Evolutionary conservation across 2,113 vertebrate species (phyloP).

Genomic region (Brachirus orientalis): DNA sequence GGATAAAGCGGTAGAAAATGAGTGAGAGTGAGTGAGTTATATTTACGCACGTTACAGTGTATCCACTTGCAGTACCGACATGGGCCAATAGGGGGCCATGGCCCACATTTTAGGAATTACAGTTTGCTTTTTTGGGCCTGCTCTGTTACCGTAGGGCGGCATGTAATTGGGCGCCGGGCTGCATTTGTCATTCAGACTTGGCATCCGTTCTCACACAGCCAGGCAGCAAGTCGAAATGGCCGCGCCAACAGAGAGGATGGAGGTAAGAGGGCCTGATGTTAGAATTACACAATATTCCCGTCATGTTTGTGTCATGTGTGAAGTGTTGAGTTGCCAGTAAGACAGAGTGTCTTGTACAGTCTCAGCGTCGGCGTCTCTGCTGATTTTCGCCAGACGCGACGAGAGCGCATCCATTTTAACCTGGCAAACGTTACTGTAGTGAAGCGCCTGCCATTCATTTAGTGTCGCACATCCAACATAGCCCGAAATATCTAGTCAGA

Average conservation of each 20-base stretch:
- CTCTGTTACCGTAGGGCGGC: neutral
- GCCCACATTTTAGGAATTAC: neutral
- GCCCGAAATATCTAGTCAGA: rapidly evolving
- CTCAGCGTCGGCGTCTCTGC: neutral
- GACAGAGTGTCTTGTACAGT: rapidly evolving
- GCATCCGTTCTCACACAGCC: slow-evolving; percentile 13
- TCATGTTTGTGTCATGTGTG: rapidly evolving
- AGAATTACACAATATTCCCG: rapidly evolving
- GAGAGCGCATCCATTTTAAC: slow-evolving; percentile 65
- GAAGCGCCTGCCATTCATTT: slow-evolving; percentile 29
- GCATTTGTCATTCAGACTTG: neutral
- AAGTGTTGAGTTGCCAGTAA: neutral
- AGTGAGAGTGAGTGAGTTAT: too few species aligned
- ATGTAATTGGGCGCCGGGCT: neutral
- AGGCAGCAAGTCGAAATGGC: slow-evolving; percentile 76
- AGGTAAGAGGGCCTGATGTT: slow-evolving; percentile 65
- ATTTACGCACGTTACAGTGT: too few species aligned
- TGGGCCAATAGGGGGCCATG: too few species aligned
- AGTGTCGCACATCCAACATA: neutral
- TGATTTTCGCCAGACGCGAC: neutral
- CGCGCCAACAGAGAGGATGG: slow-evolving; percentile 80
- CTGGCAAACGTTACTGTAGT: slow-evolving; percentile 2
- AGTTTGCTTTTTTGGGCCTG: neutral
- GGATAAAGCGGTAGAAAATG: too few species aligned
- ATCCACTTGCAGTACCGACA: too few species aligned